These are phyloP conservation scores for Lasioglossum leucozonium DNA, from an alignment of 2,888 invertebrate genomes.

Conservation along the genomic window DNA sequence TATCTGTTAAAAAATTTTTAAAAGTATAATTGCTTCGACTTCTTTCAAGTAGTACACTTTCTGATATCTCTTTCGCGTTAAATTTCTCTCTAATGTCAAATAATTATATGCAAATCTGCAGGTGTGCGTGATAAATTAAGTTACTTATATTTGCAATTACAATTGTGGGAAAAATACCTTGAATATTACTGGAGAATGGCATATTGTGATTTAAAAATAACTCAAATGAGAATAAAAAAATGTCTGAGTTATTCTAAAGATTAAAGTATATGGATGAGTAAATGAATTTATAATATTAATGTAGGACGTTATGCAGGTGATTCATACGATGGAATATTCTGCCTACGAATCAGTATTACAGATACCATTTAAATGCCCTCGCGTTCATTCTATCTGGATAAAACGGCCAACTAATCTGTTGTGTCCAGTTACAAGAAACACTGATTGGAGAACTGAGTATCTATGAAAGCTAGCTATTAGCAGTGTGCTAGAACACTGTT, in stretches of 20 bases:
- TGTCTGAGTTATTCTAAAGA: background rate
- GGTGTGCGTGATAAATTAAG: background rate
- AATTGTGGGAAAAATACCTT: background rate
- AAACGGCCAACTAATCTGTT: background rate
- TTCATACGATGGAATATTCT: background rate
- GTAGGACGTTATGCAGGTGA: background rate
- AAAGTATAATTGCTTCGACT: background rate
- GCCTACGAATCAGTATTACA: background rate
- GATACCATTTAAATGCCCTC: background rate
- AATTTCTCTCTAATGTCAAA: background rate
- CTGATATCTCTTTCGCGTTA: background rate
- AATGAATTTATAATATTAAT: background rate
- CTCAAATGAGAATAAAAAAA: background rate
- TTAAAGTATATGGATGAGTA: background rate
- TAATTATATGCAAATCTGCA: slow-evolving; percentile 13
- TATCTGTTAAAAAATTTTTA: background rate
- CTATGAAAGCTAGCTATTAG: background rate
- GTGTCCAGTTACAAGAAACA: background rate
- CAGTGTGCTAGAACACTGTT: background rate
- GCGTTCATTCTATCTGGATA: background rate
- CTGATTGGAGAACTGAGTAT: background rate
- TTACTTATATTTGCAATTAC: background rate
- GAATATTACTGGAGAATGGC: background rate
- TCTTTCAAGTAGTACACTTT: background rate
- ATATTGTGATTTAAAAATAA: background rate